Conservation (phyloP, 2,888 invertebrate genomes). For the Uloborus plumipes region DNA sequence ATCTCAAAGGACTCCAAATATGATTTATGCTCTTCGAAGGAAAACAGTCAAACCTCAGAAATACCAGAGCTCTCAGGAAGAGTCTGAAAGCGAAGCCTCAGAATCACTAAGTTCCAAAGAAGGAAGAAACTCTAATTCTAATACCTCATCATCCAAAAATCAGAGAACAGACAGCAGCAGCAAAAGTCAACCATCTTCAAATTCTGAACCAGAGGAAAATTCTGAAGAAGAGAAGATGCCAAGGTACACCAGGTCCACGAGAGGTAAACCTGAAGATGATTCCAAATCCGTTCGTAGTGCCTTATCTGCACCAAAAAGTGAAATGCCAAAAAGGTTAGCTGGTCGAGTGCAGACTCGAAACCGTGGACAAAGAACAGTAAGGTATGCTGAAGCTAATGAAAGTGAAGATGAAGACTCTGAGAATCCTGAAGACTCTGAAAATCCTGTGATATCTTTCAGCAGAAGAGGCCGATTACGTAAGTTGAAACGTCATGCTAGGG, state of each 20-base stretch:
- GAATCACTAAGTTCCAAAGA: conserved; percentile 7
- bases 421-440: conserved; percentile 66
- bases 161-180: not conserved
- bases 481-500: conserved; percentile 75
- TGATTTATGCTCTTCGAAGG: not conserved
- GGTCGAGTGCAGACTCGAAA: conserved; percentile 66
- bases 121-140: conserved; percentile 25
- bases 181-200: conserved; percentile 18
- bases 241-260: conserved; percentile 29
- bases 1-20: not conserved
- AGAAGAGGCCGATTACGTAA: conserved; percentile 88
- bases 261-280: conserved; percentile 60
- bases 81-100: conserved; percentile 17
- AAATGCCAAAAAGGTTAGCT: conserved; percentile 9
- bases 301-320: conserved; percentile 37
- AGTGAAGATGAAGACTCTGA: conserved; percentile 58
- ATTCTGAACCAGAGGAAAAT: conserved; percentile 20
- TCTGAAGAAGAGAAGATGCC: conserved; percentile 57
- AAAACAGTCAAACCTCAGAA: conserved; percentile 6
- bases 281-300: conserved; percentile 56
- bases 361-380: conserved; percentile 71
- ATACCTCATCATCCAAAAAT: conserved; percentile 15
- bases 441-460: conserved; percentile 74
- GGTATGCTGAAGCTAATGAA: conserved; percentile 69
- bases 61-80: conserved; percentile 13